Conservation (phyloP, 2,888 invertebrate species). For the Blastobasis adustella region DNA sequence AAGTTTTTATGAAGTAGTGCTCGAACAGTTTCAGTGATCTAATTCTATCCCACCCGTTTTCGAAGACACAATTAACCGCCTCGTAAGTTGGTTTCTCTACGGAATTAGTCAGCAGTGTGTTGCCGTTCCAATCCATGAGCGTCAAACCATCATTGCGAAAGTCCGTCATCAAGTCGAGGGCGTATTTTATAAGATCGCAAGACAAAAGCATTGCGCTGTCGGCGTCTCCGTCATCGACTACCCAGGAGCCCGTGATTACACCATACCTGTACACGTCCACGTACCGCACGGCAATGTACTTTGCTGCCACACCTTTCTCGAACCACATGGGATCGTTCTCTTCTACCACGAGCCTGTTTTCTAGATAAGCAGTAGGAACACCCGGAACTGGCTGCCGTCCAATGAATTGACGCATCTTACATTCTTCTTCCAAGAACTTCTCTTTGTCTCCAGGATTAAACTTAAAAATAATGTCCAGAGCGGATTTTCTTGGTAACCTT, state of each 20-base stretch:
- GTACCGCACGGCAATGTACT: conserved; percentile 16
- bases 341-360: conserved; percentile 11
- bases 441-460: background rate
- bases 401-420: conserved; percentile 4
- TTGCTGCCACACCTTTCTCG: conserved; percentile 21
- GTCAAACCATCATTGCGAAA: conserved; percentile 13
- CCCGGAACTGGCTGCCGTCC: conserved; percentile 8
- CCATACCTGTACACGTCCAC: conserved; percentile 17
- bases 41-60: conserved; percentile 32
- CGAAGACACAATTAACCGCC: conserved; percentile 23
- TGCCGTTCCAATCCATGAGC: background rate
- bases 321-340: conserved; percentile 24
- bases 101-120: background rate
- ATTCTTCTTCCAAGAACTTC: conserved; percentile 6
- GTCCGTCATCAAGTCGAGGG: conserved; percentile 31
- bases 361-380: conserved; percentile 10
- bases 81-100: conserved; percentile 22
- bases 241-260: conserved; percentile 12
- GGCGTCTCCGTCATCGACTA: conserved; percentile 14
- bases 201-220: conserved; percentile 23
- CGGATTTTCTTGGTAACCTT: background rate
- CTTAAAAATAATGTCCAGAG: conserved; percentile 1
- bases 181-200: conserved; percentile 32
- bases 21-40: conserved; percentile 17
- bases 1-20: conserved; percentile 18